phyloP scores from a whole-genome alignment of 2,888 invertebrate species.

The Ypsolopha sequella region DNA sequence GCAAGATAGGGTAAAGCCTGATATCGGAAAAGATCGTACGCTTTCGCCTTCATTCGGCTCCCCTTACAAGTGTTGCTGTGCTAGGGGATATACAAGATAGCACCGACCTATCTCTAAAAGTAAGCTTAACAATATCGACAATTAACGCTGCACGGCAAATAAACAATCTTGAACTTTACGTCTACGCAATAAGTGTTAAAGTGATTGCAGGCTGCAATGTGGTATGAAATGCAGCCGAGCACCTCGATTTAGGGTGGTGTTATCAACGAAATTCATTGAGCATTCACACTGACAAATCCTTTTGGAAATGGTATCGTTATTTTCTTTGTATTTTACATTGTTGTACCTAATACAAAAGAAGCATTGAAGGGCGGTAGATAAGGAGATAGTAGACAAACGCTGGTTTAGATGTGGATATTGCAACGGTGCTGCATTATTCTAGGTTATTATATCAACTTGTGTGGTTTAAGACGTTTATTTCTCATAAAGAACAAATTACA shows the following conservation, averaged over 20 bases:
- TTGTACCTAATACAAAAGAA: neutral
- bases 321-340: neutral
- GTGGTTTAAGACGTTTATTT: too few species aligned
- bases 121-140: neutral
- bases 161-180: neutral
- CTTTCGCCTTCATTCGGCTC: neutral
- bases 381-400: neutral
- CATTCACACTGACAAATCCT: neutral
- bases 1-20: neutral
- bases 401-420: too few species aligned
- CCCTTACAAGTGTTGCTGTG: neutral
- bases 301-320: constrained; percentile 2
- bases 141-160: neutral
- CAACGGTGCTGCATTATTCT: too few species aligned
- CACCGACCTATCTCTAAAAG: constrained; percentile 1
- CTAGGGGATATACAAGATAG: neutral
- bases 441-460: too few species aligned
- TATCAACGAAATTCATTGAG: constrained; percentile 4
- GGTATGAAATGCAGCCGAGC: too few species aligned
- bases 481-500: too few species aligned
- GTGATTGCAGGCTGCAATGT: neutral
- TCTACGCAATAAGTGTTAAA: neutral
- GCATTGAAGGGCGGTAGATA: constrained; percentile 1
- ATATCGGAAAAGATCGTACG: neutral
- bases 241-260: neutral